Base-by-base conservation (phyloP, 2,113 vertebrate species). In the Archocentrus centrarchus region DNA sequence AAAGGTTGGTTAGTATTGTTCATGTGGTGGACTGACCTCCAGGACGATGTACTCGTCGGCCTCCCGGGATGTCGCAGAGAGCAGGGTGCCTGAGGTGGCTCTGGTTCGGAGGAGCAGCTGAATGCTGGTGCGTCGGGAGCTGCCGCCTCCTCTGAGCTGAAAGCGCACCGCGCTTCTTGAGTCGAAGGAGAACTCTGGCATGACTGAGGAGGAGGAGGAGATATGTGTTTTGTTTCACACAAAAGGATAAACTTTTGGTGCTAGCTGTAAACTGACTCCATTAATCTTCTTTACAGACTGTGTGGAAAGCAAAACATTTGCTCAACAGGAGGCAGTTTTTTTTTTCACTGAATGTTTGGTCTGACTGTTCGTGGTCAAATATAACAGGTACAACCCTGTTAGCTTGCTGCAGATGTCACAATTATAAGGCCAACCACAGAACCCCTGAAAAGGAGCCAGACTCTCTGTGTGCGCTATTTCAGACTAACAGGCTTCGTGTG, bases 101-200 rank as follows among this genome's bases (percentile, higher is more conserved):
- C 97, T 94, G 7, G 97, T 98, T 24, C 97, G 96, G 17, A 97
- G 93, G 77, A 97, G 94, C 85, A 98, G 90, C 87, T 97, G 97
- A 37, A 95, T 30, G 57, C 68, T 88, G 3, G 96, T 97, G 79
- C 83, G 95, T 0, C 90, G 96, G 2, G 94, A 53, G 90, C 92
- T 95, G 22, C 92, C 76, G 2, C 77, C 92, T 3, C 91, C 96
- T 93, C 96, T 92, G 0, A 96, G 94, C 88, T 96, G 96, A 17
- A 94, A 97, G 35, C 94, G 95, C 37, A 97, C 91, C 78, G 95
- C 79, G 50, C 97, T 97, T 86, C 95, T 93, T 20, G 91, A 94
- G 86, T 95, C 96, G 14, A 98, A 97, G 39, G 96, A 97, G 96
- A 97, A 98, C 90, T 98, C 97, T 18, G 96, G 96, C 17, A 97